Evolutionary conservation across 2,113 vertebrate species (phyloP).

Genomic region (Glaucidium brasilianum): DNA sequence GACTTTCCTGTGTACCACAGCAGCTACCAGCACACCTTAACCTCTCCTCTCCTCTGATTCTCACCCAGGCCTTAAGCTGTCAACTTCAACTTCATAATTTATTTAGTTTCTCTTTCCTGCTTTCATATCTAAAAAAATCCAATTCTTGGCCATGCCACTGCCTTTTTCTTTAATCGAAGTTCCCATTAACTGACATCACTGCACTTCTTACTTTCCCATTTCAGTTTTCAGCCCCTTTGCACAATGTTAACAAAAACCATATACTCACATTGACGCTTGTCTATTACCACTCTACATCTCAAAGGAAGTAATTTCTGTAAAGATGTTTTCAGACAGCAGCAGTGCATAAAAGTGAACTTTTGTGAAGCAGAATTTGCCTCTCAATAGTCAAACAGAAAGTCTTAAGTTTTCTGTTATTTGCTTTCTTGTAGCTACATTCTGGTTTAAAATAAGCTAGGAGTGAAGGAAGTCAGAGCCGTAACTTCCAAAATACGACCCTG

Average conservation of each 20-base stretch:
- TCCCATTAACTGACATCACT: neutral
- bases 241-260: neutral
- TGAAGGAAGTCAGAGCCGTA: neutral
- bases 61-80: neutral
- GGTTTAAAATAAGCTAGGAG: neutral
- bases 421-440: neutral
- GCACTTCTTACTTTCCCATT: neutral
- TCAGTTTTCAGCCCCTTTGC: neutral
- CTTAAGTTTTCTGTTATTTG: neutral
- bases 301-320: neutral
- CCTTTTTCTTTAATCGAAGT: neutral
- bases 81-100: neutral
- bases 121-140: neutral
- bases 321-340: neutral
- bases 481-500: neutral
- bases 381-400: neutral
- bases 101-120: neutral
- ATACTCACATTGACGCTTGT: fast-evolving
- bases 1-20: neutral
- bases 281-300: neutral
- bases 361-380: neutral
- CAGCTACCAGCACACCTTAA: neutral
- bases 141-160: neutral
- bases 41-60: neutral
- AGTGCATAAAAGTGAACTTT: neutral